Evolutionary conservation across 2,113 vertebrate genomes (phyloP).

Genomic region (Thomomys bottae): DNA sequence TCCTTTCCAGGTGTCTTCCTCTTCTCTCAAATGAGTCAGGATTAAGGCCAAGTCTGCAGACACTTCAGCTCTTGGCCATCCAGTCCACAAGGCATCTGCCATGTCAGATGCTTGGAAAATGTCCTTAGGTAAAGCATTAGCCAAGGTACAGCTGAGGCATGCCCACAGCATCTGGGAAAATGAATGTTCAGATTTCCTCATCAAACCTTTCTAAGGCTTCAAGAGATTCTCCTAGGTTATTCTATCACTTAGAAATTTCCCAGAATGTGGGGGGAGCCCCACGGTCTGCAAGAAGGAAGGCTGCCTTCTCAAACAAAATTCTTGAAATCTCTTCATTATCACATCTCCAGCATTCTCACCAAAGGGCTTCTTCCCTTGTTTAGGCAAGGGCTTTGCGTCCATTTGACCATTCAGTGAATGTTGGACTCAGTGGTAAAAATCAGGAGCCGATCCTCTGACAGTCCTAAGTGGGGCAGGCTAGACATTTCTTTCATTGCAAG

Average conservation of each 20-base stretch:
- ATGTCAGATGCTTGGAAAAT: not conserved
- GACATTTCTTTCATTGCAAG: not conserved
- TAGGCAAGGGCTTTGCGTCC: not conserved
- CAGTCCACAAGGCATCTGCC: not conserved
- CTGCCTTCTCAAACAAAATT: not conserved
- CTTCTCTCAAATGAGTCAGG: not conserved
- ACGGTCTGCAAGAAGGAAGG: not conserved
- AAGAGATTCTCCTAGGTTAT: not conserved
- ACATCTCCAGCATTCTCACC: too few relatives aligned
- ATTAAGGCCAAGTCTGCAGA: not conserved
- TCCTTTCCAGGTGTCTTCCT: not conserved
- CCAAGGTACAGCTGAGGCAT: not conserved
- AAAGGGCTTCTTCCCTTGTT: not conserved
- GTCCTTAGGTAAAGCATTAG: not conserved
- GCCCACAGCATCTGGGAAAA: not conserved
- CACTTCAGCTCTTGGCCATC: not conserved
- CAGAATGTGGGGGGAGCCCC: not conserved
- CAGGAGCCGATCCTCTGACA: not conserved
- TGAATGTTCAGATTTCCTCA: not conserved
- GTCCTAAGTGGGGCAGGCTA: not conserved
- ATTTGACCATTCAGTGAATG: not conserved
- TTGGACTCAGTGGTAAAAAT: not conserved
- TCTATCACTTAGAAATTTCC: not conserved
- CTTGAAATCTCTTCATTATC: not conserved
- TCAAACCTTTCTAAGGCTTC: not conserved